These are phyloP conservation scores for Yponomeuta sedellus DNA, from an alignment of 2,888 invertebrate genomes.

Conservation along the genomic window DNA sequence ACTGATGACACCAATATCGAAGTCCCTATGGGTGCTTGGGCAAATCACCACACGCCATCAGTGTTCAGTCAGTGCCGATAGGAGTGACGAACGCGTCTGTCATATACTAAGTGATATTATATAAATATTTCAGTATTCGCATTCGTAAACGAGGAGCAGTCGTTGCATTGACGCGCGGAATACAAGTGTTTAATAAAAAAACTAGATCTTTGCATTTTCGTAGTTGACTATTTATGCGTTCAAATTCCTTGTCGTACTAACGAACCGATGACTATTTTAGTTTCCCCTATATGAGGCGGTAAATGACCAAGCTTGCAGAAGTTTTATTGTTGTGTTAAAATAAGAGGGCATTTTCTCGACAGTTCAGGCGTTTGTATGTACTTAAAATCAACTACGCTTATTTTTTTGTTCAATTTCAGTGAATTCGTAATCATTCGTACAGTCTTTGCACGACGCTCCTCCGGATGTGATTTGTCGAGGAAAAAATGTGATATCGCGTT, in stretches of 20 bases:
- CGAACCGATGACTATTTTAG: slow-evolving; percentile 40
- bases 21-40: slow-evolving; percentile 52
- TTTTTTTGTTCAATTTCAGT: slow-evolving; percentile 4
- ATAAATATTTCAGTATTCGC: slow-evolving; percentile 63
- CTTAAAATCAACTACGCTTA: background rate
- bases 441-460: slow-evolving; percentile 49
- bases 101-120: slow-evolving; percentile 47
- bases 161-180: slow-evolving; percentile 40
- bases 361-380: background rate
- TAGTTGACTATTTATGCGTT: slow-evolving; percentile 27
- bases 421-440: slow-evolving; percentile 61
- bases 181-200: slow-evolving; percentile 18
- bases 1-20: slow-evolving; percentile 61
- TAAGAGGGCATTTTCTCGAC: background rate
- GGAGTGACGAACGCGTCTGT: slow-evolving; percentile 59
- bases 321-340: slow-evolving; percentile 23
- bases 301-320: slow-evolving; percentile 31
- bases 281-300: slow-evolving; percentile 28
- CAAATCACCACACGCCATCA: slow-evolving; percentile 28
- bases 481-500: slow-evolving; percentile 69
- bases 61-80: slow-evolving; percentile 43
- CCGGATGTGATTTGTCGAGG: slow-evolving; percentile 75
- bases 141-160: slow-evolving; percentile 56
- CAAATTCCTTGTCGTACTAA: slow-evolving; percentile 30
- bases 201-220: slow-evolving; percentile 11